Evolutionary conservation across 2,797 vertebrate genomes (phyloP).

Genomic region (Coluber constrictor): DNA sequence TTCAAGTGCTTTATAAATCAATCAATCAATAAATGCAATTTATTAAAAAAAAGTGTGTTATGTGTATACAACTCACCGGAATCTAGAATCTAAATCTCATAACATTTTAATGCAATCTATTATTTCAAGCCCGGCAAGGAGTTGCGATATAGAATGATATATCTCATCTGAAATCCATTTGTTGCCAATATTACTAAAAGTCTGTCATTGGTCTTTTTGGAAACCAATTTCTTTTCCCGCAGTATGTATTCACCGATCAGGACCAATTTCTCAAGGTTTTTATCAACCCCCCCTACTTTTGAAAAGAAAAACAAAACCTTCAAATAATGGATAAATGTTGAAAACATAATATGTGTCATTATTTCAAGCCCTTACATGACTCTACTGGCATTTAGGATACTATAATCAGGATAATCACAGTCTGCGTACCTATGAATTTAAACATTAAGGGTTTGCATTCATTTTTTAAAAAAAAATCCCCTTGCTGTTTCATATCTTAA

Average conservation of each 20-base stretch:
- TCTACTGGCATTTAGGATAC: background rate
- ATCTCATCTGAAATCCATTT: constrained; percentile 1
- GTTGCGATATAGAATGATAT: background rate
- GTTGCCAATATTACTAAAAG: background rate
- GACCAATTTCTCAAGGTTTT: background rate
- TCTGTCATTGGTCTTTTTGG: background rate
- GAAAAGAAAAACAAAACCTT: no score
- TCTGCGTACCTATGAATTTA: background rate
- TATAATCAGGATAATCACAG: background rate
- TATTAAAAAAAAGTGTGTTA: background rate
- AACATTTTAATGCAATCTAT: background rate
- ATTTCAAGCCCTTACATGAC: background rate
- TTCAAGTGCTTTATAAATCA: background rate
- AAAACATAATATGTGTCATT: background rate
- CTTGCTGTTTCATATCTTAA: background rate
- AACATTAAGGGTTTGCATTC: background rate
- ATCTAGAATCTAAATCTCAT: background rate
- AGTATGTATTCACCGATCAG: background rate
- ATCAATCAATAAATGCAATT: background rate
- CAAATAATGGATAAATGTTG: background rate
- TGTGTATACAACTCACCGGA: background rate
- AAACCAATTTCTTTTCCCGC: background rate
- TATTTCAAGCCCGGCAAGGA: background rate
- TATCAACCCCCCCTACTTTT: background rate
- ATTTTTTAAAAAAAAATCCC: background rate